Base-by-base conservation (phyloP, 2,797 vertebrate species). In the Setipinna tenuifilis region DNA sequence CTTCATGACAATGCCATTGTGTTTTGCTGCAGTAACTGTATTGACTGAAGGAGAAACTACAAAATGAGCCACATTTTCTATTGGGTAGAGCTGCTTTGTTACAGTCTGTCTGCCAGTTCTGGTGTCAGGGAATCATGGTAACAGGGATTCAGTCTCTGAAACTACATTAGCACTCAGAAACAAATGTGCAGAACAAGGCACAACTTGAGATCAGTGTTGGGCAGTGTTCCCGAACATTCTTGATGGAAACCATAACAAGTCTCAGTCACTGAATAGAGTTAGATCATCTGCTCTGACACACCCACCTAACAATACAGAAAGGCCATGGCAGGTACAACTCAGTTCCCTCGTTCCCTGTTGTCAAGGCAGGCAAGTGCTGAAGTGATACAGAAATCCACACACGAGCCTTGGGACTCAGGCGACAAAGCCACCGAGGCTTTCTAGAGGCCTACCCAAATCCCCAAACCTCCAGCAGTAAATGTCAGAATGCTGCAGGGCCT, bases 401-500 rank as follows among this genome's bases (percentile, higher is more conserved):
- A 41, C 16, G 71, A 78, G 17, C 35, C 35, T 2, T 41, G 71
- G 31, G 6, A 41, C 71, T 78, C 16, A 14, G 35, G 71, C 71
- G 5, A 78, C 71, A 21, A 16, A 78, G 65, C 25, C 65, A 71
- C 65, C 25, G 14, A 71, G 68, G 71, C 19, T 19, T 78, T 21
- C 16, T 14, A 44, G 21, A 3, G 17, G 19, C 71, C 71, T 35
- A 6, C 17, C 71, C 71, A 78, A 78, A 78, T 78, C 71, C 71
- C 71, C 17, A 75, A 75, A 75, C 68, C 68, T 41, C 7, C 2
- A 78, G 31, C 35, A 78, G 31, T 41, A 25, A 78, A 78, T 78
- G 35, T 78, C 17, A 41, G 71, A 44, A 78, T 78, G 35, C 71
- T 78, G 35, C 71, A 78, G 71, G 35, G 71, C 31, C 71, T 41